Conservation (phyloP, 2,797 vertebrate species). For the Oreochromis mossambicus region DNA sequence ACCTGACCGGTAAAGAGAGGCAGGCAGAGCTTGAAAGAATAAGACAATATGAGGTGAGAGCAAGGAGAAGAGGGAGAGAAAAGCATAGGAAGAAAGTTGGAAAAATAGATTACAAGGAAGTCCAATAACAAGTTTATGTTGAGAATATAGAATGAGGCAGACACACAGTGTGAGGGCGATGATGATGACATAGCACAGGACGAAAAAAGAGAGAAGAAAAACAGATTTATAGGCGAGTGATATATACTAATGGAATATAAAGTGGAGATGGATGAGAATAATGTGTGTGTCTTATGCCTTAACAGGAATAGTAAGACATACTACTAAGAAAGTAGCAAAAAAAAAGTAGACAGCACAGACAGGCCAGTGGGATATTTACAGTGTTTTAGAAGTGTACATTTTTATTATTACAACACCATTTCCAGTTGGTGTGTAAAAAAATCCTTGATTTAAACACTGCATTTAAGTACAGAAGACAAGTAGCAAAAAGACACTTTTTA, state of each 20-base stretch:
- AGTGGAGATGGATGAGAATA: neutral
- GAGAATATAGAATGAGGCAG: neutral
- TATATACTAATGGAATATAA: neutral
- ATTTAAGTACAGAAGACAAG: neutral
- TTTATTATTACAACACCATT: neutral
- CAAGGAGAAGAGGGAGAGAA: neutral
- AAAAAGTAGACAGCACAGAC: neutral
- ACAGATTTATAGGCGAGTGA: neutral
- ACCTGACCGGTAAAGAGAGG: slow-evolving; percentile 33
- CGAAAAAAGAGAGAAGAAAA: neutral
- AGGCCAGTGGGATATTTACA: neutral
- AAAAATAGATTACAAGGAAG: slow-evolving; percentile 30
- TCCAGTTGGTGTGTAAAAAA: neutral
- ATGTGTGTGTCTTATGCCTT: neutral
- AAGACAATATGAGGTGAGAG: slow-evolving; percentile 18
- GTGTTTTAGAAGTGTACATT: neutral
- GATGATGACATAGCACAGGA: neutral
- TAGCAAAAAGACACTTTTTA: neutral
- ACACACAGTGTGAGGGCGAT: neutral
- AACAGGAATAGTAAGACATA: neutral
- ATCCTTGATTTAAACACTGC: neutral
- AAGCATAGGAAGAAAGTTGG: neutral
- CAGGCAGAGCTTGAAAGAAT: slow-evolving; percentile 2
- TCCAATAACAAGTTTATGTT: neutral
- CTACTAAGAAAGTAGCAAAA: neutral